Evolutionary conservation across 2,888 invertebrate species (phyloP), one percentile per base, ranked within the genome.

Genomic region (Oligia latruncula): DNA sequence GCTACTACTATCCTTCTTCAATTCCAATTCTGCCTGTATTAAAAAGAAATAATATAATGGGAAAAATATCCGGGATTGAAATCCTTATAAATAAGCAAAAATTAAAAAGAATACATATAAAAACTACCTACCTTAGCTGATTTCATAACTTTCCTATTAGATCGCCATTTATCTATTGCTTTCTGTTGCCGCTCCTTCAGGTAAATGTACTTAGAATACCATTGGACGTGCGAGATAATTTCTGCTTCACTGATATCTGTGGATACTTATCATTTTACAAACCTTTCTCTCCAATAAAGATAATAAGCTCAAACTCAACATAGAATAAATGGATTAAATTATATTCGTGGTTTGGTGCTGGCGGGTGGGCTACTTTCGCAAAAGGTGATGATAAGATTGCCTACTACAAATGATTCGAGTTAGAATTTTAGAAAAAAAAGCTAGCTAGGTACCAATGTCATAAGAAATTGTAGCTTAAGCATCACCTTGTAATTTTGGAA

Each of bases 161-260:
- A 87, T 90, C 94, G 93, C 95, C 96, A 95, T 90, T 95, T 95
- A 68, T 94, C 91, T 62, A 97, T 90, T 43, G 96, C 96, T 64
- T 83, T 90, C 85, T 94, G 92, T 85, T 97, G 96, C 52, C 90
- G 90, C 60, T 91, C 88, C 89, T 95, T 96, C 20, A 95, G 90
- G 78, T 88, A 84, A 35, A 94, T 64, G 85, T 93, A 97, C 88
- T 94, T 92, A 3, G 88, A 86, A 89, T 95, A 96, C 97, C 97
- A 97, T 85, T 93, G 90, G 13, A 88, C 86, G 75, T 97, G 96
- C 5, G 90, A 85, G 49, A 87, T 85, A 71, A 96, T 87, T 29
- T 95, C 93, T 62, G 92, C 88, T 70, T 74, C 77, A 65, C 86
- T 91, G 13, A 92, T 71, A 80, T 90, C 96, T 96, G 83, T 8